Evolutionary conservation across 2,113 vertebrate species (phyloP).

Genomic region (Melanotaenia duboulayi): DNA sequence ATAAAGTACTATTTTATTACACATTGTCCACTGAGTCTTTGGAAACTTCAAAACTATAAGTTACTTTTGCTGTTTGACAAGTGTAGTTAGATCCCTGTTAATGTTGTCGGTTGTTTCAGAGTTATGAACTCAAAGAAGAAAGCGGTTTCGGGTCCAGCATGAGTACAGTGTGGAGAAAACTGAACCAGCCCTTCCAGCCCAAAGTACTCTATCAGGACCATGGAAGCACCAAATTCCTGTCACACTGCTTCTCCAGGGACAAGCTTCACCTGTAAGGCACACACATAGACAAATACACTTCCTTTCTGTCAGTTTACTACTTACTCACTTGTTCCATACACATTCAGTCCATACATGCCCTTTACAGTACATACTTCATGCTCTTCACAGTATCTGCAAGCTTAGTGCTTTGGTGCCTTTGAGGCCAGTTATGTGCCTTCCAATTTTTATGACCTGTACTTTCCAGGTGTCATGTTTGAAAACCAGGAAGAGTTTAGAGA

Average conservation of each 20-base stretch:
- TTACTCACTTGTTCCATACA: background rate
- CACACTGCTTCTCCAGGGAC: constrained; percentile 95
- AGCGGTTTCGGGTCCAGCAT: constrained; percentile 86
- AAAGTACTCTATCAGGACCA: constrained; percentile 85
- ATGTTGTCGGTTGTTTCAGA: constrained; percentile 74
- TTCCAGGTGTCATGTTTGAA: too few relatives aligned
- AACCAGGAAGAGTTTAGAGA: too few relatives aligned
- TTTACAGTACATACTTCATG: too few relatives aligned
- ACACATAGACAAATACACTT: background rate
- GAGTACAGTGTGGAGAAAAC: constrained; percentile 86
- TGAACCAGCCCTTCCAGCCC: constrained; percentile 92
- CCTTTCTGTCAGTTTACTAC: too few relatives aligned
- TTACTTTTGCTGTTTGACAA: background rate
- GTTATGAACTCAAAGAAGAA: constrained; percentile 92
- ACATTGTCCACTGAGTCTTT: too few relatives aligned
- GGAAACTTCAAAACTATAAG: background rate
- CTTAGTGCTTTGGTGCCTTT: too few relatives aligned
- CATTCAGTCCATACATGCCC: background rate
- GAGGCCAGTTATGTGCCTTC: too few relatives aligned
- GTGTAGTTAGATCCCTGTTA: background rate
- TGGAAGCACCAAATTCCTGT: constrained; percentile 88
- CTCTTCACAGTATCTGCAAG: too few relatives aligned
- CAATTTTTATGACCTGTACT: too few relatives aligned
- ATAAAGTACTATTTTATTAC: too few relatives aligned
- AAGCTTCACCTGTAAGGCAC: constrained; percentile 94